Percentiles rank a stretch among this genome's conserved stretches.
These are phyloP conservation scores for Cryptomyrus ogoouensis DNA, from an alignment of 2,113 vertebrate genomes.

Conservation along the genomic window DNA sequence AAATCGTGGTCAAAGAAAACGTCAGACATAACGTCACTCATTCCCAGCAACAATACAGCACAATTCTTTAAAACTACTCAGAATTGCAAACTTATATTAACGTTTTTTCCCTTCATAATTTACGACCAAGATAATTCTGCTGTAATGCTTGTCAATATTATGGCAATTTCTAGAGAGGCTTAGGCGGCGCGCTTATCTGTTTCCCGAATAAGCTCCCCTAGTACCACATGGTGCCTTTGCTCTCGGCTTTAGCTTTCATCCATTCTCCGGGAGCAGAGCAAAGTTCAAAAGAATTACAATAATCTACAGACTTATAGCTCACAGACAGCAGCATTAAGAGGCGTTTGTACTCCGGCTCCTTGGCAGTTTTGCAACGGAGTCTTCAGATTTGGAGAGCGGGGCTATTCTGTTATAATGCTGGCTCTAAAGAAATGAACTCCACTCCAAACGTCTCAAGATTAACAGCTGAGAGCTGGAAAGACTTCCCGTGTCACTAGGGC, in stretches of 20 bases:
- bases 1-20: background rate
- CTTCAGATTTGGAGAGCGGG: background rate
- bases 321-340: constrained; percentile 32
- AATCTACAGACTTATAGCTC: constrained; percentile 42
- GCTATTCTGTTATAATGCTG: background rate
- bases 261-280: constrained; percentile 45
- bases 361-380: background rate
- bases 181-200: constrained; percentile 46
- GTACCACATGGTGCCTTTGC: constrained; percentile 35
- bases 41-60: background rate
- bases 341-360: constrained; percentile 26
- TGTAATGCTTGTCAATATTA: constrained; percentile 49
- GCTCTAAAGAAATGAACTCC: constrained; percentile 19
- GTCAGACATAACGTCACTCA: background rate
- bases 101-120: constrained; percentile 31
- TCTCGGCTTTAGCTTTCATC: constrained; percentile 44
- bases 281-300: constrained; percentile 58
- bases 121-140: constrained; percentile 42
- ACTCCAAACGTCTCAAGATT: background rate
- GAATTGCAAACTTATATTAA: constrained; percentile 46
- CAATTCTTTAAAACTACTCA: constrained; percentile 18
- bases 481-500: background rate
- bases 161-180: constrained; percentile 47
- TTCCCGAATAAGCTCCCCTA: constrained; percentile 41
- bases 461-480: background rate